Evolutionary conservation across 2,888 invertebrate genomes (phyloP), one percentile per base, ranked within the genome.

Genomic region (Allolobophora icterica): DNA sequence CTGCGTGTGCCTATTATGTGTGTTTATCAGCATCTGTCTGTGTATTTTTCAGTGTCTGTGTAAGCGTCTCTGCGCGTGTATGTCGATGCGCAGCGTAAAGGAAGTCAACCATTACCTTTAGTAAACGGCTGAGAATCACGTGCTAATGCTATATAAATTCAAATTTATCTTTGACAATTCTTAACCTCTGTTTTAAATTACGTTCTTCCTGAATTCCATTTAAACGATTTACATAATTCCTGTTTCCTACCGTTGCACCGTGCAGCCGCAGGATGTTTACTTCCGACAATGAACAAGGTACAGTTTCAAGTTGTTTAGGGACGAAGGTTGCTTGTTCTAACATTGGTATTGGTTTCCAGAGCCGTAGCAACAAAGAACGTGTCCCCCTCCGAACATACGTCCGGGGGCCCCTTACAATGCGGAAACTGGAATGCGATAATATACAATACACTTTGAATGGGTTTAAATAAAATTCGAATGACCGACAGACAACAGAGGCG

Each of bases 131-230:
- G 71, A 11, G 71, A 71, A 71, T 30, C 71, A 30, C 30, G 8
- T 11, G n/a, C 71, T 11, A 71, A n/a, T 13, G 71, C 71, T 71
- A n/a, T n/a, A n/a, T 71, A 71, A 1, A 71, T 71, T n/a, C n/a
- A 71, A 71, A 71, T n/a, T 8, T 71, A 71, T 71, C 30, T 71
- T 30, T n/a, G n/a, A 71, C n/a, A 71, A n/a, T 71, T 71, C n/a
- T n/a, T 71, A 71, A 71, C 71, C 71, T 71, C n/a, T 71, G 71
- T 71, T 71, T 71, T n/a, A 71, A 71, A 71, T n/a, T 30, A n/a
- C 17, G 71, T 30, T 71, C 30, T 71, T 71, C 8, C 8, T n/a
- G 11, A 71, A n/a, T 71, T 71, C 6, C 71, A 71, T 71, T 30
- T 71, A 71, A 71, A 19, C 24, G 52, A 52, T 52, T 52, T 4